Conservation (phyloP, 53 echinoderm and acorn worm species). For the Hippasteria phrygiana region DNA sequence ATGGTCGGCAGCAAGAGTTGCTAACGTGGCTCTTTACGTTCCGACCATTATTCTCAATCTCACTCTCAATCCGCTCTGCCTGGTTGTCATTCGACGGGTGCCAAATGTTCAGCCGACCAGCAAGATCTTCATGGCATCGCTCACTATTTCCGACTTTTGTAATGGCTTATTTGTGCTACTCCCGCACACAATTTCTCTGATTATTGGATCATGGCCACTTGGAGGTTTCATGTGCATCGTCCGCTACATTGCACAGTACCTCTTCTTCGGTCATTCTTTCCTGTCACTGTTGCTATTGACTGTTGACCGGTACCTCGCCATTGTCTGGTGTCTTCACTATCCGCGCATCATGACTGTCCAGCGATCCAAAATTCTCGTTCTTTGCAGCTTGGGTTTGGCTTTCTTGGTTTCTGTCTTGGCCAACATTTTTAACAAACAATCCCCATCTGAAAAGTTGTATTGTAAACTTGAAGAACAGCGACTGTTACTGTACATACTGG, state of each 20-base stretch:
- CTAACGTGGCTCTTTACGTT: not conserved
- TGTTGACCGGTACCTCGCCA: slow-evolving; percentile 22
- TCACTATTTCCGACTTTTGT: slow-evolving; percentile 14
- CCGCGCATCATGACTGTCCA: slow-evolving; percentile 17
- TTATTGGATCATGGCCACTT: not conserved
- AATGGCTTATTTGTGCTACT: not conserved
- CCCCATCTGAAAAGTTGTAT: too few relatives aligned
- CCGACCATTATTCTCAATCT: not conserved
- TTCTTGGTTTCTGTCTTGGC: not conserved
- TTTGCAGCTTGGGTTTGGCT: not conserved
- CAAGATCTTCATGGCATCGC: slow-evolving; percentile 44
- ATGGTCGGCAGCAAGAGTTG: not conserved
- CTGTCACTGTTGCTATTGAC: slow-evolving; percentile 20
- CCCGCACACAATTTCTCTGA: not conserved
- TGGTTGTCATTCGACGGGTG: slow-evolving; percentile 5
- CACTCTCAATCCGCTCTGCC: slow-evolving; percentile 20
- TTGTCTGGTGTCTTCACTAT: slow-evolving; percentile 5
- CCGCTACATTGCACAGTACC: not conserved
- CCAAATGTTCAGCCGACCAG: not conserved
- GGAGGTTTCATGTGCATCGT: not conserved
- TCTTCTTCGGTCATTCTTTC: not conserved
- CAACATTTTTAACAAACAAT: not conserved
- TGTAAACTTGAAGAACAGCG: not conserved
- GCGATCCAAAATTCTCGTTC: not conserved
- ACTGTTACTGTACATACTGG: not conserved